Evolutionary conservation across 1,140 invertebrate genomes (phyloP).

Genomic region (Drosophila elegans): DNA sequence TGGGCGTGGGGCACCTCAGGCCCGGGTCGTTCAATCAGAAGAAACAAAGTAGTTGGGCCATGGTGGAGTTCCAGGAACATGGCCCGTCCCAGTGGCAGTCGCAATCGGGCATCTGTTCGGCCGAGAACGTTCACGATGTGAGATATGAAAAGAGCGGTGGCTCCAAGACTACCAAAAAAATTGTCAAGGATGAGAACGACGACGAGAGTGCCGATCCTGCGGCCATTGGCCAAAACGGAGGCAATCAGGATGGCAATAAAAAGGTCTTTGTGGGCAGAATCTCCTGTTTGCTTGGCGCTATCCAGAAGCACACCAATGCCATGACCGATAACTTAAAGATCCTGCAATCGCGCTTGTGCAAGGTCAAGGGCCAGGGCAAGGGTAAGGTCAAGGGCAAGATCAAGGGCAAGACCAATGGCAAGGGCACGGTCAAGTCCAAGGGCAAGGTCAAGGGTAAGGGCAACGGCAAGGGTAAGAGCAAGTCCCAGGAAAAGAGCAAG

Average conservation of each 20-base stretch:
- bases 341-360: neutral
- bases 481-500: neutral
- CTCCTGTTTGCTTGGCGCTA: slow-evolving; percentile 3
- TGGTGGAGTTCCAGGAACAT: neutral
- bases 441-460: too few relatives aligned
- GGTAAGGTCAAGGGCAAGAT: too few relatives aligned
- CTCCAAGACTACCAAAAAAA: neutral
- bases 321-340: slow-evolving; percentile 7
- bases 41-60: neutral
- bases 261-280: slow-evolving; percentile 15
- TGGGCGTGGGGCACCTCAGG: too few relatives aligned
- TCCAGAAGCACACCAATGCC: slow-evolving; percentile 8
- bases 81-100: neutral
- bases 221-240: slow-evolving; percentile 3
- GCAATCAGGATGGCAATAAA: neutral
- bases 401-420: too few relatives aligned
- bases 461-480: neutral
- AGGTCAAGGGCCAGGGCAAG: neutral
- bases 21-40: neutral
- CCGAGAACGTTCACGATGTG: slow-evolving; percentile 20
- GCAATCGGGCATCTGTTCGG: slow-evolving; percentile 15
- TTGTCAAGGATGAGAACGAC: slow-evolving; percentile 11
- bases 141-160: slow-evolving; percentile 4
- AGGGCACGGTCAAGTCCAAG: neutral
- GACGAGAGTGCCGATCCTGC: slow-evolving; percentile 17